Evolutionary conservation across 2,888 invertebrate species (phyloP).

Genomic region (Tetragonula carbonaria): DNA sequence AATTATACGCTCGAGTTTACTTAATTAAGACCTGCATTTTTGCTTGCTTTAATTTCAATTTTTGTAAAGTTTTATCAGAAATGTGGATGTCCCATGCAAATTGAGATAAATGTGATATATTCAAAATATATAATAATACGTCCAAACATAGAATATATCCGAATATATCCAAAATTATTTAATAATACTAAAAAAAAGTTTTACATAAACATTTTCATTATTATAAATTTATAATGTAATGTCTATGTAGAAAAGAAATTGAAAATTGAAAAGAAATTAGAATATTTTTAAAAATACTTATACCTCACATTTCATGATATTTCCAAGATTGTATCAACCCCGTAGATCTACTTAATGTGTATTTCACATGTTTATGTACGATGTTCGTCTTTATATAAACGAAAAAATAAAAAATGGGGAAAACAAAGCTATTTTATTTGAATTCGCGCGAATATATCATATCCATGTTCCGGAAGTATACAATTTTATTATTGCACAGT

Average conservation of each 20-base stretch:
- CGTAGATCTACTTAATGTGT: background rate
- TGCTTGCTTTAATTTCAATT: conserved; percentile 73
- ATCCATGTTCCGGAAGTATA: background rate
- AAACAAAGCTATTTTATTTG: background rate
- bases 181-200: background rate
- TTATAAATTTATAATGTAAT: background rate
- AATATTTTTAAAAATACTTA: conserved; percentile 10
- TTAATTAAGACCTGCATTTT: conserved; percentile 72
- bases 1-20: background rate
- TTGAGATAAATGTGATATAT: conserved; percentile 14
- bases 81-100: conserved; percentile 17
- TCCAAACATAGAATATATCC: too few relatives aligned
- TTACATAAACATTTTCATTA: background rate
- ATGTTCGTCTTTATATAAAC: background rate
- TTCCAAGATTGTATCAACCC: background rate
- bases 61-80: conserved; percentile 46
- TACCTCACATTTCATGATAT: conserved; percentile 19
- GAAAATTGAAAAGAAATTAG: background rate
- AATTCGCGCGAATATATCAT: conserved; percentile 20
- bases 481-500: conserved; percentile 3
- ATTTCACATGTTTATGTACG: background rate
- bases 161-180: background rate
- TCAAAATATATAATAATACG: too few relatives aligned
- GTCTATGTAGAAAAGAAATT: background rate
- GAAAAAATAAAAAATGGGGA: background rate